Base-by-base conservation (phyloP, 1,140 invertebrate species). In the Eriosoma lanigerum region DNA sequence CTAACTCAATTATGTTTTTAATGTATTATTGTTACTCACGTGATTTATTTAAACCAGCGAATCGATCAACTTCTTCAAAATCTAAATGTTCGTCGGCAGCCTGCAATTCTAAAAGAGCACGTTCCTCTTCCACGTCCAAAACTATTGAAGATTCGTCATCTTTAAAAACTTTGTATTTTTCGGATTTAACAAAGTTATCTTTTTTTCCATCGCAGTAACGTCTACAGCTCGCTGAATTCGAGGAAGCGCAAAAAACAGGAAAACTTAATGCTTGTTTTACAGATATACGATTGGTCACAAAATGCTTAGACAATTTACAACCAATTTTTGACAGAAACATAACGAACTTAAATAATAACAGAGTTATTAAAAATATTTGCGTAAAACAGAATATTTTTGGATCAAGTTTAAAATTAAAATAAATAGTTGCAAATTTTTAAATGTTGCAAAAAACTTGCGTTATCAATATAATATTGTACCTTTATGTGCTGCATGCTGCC, bases 121-220 rank as follows among this genome's bases (percentile, higher is more conserved):
- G 86, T 84, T 90, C 91, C 83, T 92, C 91, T 60, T 87, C 88
- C 4, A 91, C 88, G 84, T 93, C 90, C 82, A 91, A 88, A 81
- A 93, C 90, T 73, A 91, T 84, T 0, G 86, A 82, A 15, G 90
- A 85, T 84, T 92, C 90, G 80, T 88, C 86, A 83, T 93, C 91
- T 1, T 88, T 86, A 84, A 91, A 90, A 54, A 89, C 82, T 85
- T 90, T 87, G 83, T 89, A 90, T 83, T 89, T 90, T 26, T 76
- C 72, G 21, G 76, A 54, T 4, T 81, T 75, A 0, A 62, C 32
- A 3, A 62, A 62, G 4, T 60, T 46, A n/a, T 56, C 72, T 3
- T 62, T n/a, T 0, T 76, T 29, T 1, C 24, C 54, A 15, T 26
- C 21, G 17, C 19, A n/a, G 52, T 24, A 19, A 26, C 68, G 24